Evolutionary conservation across 2,113 vertebrate species (phyloP).

Genomic region (Apaloderma vittatum): DNA sequence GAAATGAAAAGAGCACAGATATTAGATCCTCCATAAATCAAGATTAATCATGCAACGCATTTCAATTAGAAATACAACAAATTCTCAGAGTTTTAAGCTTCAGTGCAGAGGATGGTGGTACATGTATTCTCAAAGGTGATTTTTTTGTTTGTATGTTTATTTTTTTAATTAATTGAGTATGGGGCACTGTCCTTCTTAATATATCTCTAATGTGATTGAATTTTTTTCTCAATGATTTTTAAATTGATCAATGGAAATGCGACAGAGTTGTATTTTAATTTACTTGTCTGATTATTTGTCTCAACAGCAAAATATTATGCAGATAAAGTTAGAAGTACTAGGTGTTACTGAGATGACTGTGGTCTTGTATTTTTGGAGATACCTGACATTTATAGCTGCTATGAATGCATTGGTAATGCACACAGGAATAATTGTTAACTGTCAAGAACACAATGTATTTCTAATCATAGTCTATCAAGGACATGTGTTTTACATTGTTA

Average conservation of each 20-base stretch:
- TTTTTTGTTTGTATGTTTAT: not conserved
- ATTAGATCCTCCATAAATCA: conserved; percentile 31
- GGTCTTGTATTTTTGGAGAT: conserved; percentile 39
- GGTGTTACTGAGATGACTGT: not conserved
- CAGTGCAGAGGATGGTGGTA: not conserved
- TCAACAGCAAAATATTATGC: conserved; percentile 3
- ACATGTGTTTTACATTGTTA: conserved; percentile 79
- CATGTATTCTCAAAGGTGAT: not conserved
- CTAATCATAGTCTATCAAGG: conserved; percentile 78
- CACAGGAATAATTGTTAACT: conserved; percentile 77
- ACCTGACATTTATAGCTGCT: conserved; percentile 1
- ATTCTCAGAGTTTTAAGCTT: not conserved
- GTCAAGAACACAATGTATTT: conserved; percentile 75
- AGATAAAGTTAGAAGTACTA: not conserved
- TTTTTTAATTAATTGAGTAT: not conserved
- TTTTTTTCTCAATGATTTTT: not conserved
- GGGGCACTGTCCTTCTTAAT: not conserved
- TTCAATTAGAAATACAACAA: conserved; percentile 8
- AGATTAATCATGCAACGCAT: conserved; percentile 18
- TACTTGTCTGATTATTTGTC: conserved; percentile 24
- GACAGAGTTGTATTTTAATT: conserved; percentile 3
- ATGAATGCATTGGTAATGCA: conserved; percentile 46
- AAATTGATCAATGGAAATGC: conserved; percentile 8
- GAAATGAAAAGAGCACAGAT: conserved; percentile 9
- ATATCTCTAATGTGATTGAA: not conserved